A percentile compares a stretch with the other conserved stretches of the same genome.
Conservation (phyloP, 2,797 vertebrate species). For the Scleropages formosus region DNA sequence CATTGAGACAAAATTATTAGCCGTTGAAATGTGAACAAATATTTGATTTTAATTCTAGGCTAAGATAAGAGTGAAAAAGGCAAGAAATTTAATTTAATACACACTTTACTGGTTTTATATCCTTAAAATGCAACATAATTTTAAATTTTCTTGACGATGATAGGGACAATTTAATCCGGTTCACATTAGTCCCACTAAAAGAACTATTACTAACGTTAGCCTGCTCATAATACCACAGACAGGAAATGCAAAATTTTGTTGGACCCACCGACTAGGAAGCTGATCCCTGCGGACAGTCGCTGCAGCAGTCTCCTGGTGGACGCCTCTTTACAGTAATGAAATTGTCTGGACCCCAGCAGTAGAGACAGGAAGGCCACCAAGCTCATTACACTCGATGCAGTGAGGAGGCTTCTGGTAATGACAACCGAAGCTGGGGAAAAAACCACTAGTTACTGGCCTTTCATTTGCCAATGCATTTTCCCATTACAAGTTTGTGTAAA, state of each 20-base stretch:
- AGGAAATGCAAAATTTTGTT: background rate
- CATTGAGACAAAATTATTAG: too few relatives aligned
- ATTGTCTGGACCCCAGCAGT: constrained; percentile 33
- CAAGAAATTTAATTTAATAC: too few relatives aligned
- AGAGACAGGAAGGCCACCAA: constrained; percentile 36
- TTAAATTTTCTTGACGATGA: too few relatives aligned
- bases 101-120: too few relatives aligned
- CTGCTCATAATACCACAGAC: background rate
- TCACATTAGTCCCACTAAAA: too few relatives aligned
- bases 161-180: too few relatives aligned
- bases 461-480: background rate
- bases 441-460: background rate
- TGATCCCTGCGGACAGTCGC: constrained; percentile 30
- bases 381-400: constrained; percentile 28
- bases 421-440: constrained; percentile 32
- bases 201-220: too few relatives aligned
- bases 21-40: too few relatives aligned
- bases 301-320: constrained; percentile 30
- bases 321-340: constrained; percentile 27
- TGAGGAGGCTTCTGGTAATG: constrained; percentile 34
- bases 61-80: too few relatives aligned
- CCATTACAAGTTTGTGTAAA: background rate
- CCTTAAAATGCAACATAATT: too few relatives aligned
- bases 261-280: constrained; percentile 37
- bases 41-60: too few relatives aligned